Percentiles rank a stretch among this genome's conserved stretches.
Conservation (phyloP, 2,888 invertebrate genomes). For the Melikaiella ostensackeni region DNA sequence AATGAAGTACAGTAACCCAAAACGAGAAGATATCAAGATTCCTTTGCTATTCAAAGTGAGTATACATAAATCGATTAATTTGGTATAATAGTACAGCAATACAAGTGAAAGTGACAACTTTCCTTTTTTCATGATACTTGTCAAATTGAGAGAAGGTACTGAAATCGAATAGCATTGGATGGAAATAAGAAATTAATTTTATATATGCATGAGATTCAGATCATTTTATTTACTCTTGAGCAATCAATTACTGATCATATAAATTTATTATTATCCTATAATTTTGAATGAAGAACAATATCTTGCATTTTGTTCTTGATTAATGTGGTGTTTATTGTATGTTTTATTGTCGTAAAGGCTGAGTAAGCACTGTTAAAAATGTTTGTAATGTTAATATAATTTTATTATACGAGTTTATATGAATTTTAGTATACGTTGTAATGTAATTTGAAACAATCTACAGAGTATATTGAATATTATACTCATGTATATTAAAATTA, state of each 20-base stretch:
- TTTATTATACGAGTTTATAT: too few relatives aligned
- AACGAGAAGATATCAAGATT: neutral
- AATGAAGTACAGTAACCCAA: neutral
- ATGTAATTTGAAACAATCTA: too few relatives aligned
- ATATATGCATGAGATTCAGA: neutral
- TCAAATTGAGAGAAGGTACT: neutral
- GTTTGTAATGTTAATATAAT: too few relatives aligned
- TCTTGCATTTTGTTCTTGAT: too few relatives aligned
- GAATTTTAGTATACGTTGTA: too few relatives aligned
- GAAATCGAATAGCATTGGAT: neutral
- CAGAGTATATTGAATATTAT: too few relatives aligned
- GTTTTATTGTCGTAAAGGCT: too few relatives aligned
- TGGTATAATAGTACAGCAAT: neutral
- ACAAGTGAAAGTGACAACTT: neutral
- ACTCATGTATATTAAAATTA: too few relatives aligned
- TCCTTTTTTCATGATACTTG: neutral
- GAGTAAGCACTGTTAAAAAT: too few relatives aligned
- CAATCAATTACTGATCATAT: neutral
- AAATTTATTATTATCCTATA: neutral
- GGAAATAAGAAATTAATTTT: neutral
- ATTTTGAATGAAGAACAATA: neutral
- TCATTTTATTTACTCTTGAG: neutral
- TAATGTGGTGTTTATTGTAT: too few relatives aligned
- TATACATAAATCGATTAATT: neutral
- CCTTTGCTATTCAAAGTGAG: neutral